phyloP scores from a whole-genome alignment of 1,140 invertebrate genomes.

The Ditylenchus dipsaci region DNA sequence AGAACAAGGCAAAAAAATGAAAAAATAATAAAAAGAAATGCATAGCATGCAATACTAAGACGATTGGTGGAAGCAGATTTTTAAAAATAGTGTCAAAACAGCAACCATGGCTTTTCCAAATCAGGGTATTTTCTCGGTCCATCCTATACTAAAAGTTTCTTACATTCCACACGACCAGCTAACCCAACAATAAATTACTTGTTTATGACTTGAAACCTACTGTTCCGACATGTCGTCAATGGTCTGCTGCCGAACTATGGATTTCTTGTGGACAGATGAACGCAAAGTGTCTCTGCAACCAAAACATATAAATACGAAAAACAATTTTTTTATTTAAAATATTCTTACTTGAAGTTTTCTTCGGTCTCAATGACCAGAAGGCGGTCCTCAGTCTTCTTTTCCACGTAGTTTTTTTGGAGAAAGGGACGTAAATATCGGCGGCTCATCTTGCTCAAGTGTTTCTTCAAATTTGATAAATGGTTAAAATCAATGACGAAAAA shows the following conservation, averaged over 20 bases:
- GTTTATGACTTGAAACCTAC: slow-evolving; percentile 7
- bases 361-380: slow-evolving; percentile 41
- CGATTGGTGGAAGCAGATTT: too few relatives aligned
- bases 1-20: too few relatives aligned
- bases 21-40: too few relatives aligned
- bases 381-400: slow-evolving; percentile 31
- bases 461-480: slow-evolving; percentile 31
- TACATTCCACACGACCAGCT: too few relatives aligned
- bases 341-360: slow-evolving; percentile 36
- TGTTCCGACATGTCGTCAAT: slow-evolving; percentile 37
- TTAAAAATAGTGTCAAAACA: too few relatives aligned
- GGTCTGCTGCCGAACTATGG: slow-evolving; percentile 21
- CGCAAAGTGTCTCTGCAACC: slow-evolving; percentile 26
- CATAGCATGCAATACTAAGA: too few relatives aligned
- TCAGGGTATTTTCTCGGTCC: too few relatives aligned
- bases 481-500: too few relatives aligned
- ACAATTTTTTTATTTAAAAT: background rate
- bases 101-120: too few relatives aligned
- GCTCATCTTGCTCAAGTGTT: slow-evolving; percentile 30
- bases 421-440: slow-evolving; percentile 28
- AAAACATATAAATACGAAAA: too few relatives aligned
- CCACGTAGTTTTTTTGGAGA: slow-evolving; percentile 31
- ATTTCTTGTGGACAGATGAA: slow-evolving; percentile 17
- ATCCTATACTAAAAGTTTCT: too few relatives aligned
- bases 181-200: too few relatives aligned